Evolutionary conservation across 2,888 invertebrate genomes (phyloP).

Genomic region (Cheilosia scutellata): DNA sequence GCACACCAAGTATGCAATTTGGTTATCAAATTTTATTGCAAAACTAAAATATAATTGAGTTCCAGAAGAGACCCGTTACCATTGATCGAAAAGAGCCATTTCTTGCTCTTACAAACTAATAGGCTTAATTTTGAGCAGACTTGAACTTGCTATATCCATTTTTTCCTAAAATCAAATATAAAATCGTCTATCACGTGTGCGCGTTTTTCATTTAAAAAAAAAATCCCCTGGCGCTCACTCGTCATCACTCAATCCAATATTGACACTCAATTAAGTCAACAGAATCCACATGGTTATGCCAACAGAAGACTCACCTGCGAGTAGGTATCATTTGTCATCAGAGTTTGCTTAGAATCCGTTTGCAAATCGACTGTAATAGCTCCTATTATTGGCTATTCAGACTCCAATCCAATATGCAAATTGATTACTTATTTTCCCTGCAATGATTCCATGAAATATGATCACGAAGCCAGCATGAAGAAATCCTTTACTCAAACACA

Average conservation of each 20-base stretch:
- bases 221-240: not conserved
- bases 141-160: too few relatives aligned
- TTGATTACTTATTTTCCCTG: slow-evolving; percentile 47
- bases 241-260: slow-evolving; percentile 56
- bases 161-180: not conserved
- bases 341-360: slow-evolving; percentile 29
- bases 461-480: slow-evolving; percentile 5
- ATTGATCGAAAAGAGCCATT: too few relatives aligned
- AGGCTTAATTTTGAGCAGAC: too few relatives aligned
- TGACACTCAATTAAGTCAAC: slow-evolving; percentile 68
- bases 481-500: slow-evolving; percentile 10
- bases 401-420: slow-evolving; percentile 66
- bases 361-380: slow-evolving; percentile 43
- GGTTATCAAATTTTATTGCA: too few relatives aligned
- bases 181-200: not conserved
- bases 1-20: not conserved
- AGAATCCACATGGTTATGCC: slow-evolving; percentile 11
- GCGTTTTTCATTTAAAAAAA: not conserved
- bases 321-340: slow-evolving; percentile 52
- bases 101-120: too few relatives aligned
- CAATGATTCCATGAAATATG: slow-evolving; percentile 43
- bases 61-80: too few relatives aligned
- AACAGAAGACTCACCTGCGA: slow-evolving; percentile 13
- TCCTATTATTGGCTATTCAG: slow-evolving; percentile 44
- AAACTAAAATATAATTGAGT: too few relatives aligned